A percentile compares a stretch with the other conserved stretches of the same genome.
phyloP scores from a whole-genome alignment of 2,797 vertebrate species.

The Sciaenops ocellatus region DNA sequence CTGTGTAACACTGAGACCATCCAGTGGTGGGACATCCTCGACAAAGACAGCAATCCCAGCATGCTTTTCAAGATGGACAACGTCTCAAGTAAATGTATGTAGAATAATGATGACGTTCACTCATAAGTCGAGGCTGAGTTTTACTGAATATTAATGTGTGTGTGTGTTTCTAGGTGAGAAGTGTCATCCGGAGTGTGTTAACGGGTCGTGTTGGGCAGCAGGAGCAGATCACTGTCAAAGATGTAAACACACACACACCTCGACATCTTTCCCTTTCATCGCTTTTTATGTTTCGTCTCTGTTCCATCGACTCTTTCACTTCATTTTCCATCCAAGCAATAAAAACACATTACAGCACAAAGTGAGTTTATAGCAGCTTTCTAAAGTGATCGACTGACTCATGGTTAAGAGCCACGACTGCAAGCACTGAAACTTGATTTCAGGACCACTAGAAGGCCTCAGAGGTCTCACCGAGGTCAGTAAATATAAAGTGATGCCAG shows the following conservation, averaged over 20 bases:
- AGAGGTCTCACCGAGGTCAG: no score
- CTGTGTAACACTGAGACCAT: constrained; percentile 91
- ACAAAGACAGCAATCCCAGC: constrained; percentile 63
- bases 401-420: no score
- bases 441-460: no score
- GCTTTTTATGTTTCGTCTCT: no score
- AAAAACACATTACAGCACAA: no score
- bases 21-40: constrained; percentile 91
- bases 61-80: constrained; percentile 38
- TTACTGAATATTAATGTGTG: not conserved
- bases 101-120: not conserved
- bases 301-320: not conserved
- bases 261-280: not conserved
- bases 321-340: no score
- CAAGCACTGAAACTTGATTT: no score
- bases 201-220: constrained; percentile 91
- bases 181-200: constrained; percentile 88
- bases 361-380: no score
- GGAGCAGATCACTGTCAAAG: constrained; percentile 92
- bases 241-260: constrained; percentile 79
- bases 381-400: no score
- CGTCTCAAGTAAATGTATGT: constrained; percentile 55
- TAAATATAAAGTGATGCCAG: no score
- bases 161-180: constrained; percentile 81
- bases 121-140: not conserved